phyloP scores from a whole-genome alignment of 1,140 invertebrate genomes.

The Dinothrombium tinctorium region DNA sequence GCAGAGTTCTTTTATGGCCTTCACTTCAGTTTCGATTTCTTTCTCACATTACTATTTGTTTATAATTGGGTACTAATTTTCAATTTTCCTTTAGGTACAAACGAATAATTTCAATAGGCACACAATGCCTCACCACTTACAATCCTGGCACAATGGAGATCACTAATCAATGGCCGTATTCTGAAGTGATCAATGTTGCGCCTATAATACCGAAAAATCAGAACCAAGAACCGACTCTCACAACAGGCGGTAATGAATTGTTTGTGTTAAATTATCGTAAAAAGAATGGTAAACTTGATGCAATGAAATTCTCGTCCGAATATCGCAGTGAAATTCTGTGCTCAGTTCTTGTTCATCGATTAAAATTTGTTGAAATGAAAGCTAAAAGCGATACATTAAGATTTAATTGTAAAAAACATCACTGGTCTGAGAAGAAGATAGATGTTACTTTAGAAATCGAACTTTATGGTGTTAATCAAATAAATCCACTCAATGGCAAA shows the following conservation, averaged over 20 bases:
- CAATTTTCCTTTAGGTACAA: constrained; percentile 45
- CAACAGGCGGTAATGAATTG: constrained; percentile 12
- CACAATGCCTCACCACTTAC: constrained; percentile 84
- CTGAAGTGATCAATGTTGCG: constrained; percentile 48
- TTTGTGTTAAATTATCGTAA: constrained; percentile 10
- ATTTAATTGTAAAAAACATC: constrained; percentile 75
- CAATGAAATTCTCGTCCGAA: constrained; percentile 93
- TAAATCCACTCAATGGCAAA: constrained; percentile 36
- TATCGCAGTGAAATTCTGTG: constrained; percentile 51
- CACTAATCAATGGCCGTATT: constrained; percentile 83
- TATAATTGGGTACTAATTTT: constrained; percentile 3
- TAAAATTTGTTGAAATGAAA: constrained; percentile 6
- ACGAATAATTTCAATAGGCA: constrained; percentile 87
- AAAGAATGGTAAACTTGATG: constrained; percentile 52
- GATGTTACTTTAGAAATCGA: constrained; percentile 71
- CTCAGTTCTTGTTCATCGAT: constrained; percentile 2
- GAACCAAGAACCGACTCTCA: constrained; percentile 19
- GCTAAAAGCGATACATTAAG: constrained; percentile 20
- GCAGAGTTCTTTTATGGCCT: not conserved
- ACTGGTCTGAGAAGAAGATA: constrained; percentile 74
- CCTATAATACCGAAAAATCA: constrained; percentile 21
- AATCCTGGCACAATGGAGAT: constrained; percentile 68
- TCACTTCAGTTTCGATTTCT: constrained; percentile 7
- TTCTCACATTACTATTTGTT: constrained; percentile 7
- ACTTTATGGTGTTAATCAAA: constrained; percentile 62